A percentile compares a stretch with the other conserved stretches of the same genome.
Evolutionary conservation across 2,113 vertebrate species (phyloP).

Genomic region (Probosciger aterrimus): DNA sequence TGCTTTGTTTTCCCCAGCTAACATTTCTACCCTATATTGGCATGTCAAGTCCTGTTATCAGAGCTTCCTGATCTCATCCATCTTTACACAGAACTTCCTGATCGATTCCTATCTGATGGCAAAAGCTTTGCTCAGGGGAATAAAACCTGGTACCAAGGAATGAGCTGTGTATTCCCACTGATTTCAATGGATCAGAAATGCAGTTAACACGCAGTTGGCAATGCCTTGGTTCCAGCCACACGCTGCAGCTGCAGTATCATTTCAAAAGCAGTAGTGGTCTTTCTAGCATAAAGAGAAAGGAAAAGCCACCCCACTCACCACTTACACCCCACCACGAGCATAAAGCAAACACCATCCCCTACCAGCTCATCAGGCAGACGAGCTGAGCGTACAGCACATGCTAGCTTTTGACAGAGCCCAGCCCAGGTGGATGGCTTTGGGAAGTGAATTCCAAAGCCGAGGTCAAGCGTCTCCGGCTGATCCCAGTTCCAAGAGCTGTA

Average conservation of each 20-base stretch:
- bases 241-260: background rate
- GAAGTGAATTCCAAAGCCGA: background rate
- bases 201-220: background rate
- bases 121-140: background rate
- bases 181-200: background rate
- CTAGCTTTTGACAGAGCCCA: background rate
- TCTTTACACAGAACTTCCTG: background rate
- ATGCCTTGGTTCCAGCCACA: background rate
- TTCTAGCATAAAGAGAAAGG: background rate
- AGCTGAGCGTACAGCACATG: background rate
- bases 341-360: background rate
- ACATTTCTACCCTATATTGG: background rate
- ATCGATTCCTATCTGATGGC: background rate
- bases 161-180: background rate
- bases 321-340: background rate
- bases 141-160: background rate
- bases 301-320: background rate
- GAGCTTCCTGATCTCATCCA: background rate
- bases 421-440: background rate
- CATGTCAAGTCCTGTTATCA: accelerated
- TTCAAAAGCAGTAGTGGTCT: background rate
- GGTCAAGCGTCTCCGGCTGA: background rate
- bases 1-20: background rate
- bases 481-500: background rate
- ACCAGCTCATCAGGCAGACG: background rate